Conservation (phyloP, 2,888 invertebrate species). For the Mythimna loreyi region DNA sequence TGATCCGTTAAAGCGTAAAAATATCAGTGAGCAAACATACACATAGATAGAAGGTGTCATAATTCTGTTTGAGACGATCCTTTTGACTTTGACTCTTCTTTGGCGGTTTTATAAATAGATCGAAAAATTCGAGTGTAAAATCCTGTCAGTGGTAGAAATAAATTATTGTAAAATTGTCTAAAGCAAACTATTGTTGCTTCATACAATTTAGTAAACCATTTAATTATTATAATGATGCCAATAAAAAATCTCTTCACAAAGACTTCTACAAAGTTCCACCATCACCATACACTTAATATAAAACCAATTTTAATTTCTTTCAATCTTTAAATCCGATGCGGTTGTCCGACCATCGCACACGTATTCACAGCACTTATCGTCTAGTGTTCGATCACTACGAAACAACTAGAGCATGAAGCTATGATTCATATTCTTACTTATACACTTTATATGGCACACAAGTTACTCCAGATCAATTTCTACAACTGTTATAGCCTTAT, state of each 20-base stretch:
- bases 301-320: constrained; percentile 9
- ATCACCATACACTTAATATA: constrained; percentile 12
- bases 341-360: constrained; percentile 12
- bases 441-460: neutral
- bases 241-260: neutral
- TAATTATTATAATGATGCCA: too few relatives aligned
- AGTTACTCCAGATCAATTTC: constrained; percentile 29
- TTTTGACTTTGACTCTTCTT: too few relatives aligned
- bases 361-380: constrained; percentile 10
- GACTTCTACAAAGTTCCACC: neutral
- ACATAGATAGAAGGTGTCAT: too few relatives aligned
- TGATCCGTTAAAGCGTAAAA: too few relatives aligned
- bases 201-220: too few relatives aligned
- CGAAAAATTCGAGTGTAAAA: too few relatives aligned
- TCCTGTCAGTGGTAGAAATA: too few relatives aligned
- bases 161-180: too few relatives aligned
- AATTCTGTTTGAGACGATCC: too few relatives aligned
- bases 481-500: constrained; percentile 42
- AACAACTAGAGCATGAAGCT: constrained; percentile 37
- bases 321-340: constrained; percentile 20
- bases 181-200: too few relatives aligned
- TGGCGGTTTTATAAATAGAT: too few relatives aligned
- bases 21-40: too few relatives aligned
- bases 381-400: constrained; percentile 21
- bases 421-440: constrained; percentile 33